Percentiles rank a stretch among this genome's conserved stretches.
These are phyloP conservation scores for Petrolisthes manimaculis DNA, from an alignment of 2,888 invertebrate species.

Conservation along the genomic window DNA sequence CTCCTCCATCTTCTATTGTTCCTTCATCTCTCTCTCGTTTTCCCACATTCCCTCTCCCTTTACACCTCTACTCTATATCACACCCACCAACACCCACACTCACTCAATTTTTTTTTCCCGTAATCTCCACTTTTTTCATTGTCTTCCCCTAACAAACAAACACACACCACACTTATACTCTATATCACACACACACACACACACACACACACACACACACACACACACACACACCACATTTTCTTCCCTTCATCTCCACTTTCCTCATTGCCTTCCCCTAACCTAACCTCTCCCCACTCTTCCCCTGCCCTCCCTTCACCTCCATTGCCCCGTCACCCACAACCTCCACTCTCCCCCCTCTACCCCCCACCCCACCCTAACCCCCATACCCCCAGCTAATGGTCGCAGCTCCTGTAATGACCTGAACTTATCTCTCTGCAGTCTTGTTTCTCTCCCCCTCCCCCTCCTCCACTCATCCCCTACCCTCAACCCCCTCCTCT, in stretches of 20 bases:
- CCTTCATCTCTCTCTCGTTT: not conserved
- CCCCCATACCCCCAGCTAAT: conserved; percentile 29
- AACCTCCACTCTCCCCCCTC: not conserved
- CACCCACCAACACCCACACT: not conserved
- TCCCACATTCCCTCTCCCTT: not conserved
- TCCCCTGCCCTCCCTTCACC: no score
- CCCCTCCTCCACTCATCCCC: not conserved
- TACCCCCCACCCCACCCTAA: conserved; percentile 16
- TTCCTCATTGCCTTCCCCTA: not conserved
- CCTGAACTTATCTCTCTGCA: conserved; percentile 36
- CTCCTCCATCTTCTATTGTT: not conserved
- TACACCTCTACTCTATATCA: not conserved
- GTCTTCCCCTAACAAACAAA: not conserved
- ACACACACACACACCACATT: no score
- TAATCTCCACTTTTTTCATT: not conserved
- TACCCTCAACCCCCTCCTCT: not conserved
- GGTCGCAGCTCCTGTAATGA: conserved; percentile 42
- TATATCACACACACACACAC: no score
- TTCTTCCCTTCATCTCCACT: not conserved
- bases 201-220: conserved; percentile 19
- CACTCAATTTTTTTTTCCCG: not conserved
- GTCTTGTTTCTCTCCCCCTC: not conserved
- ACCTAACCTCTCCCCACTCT: not conserved
- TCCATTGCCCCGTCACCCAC: not conserved
- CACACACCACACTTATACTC: not conserved